Evolutionary conservation across 2,888 invertebrate genomes (phyloP).

Genomic region (Troglohyphantes excavatus): DNA sequence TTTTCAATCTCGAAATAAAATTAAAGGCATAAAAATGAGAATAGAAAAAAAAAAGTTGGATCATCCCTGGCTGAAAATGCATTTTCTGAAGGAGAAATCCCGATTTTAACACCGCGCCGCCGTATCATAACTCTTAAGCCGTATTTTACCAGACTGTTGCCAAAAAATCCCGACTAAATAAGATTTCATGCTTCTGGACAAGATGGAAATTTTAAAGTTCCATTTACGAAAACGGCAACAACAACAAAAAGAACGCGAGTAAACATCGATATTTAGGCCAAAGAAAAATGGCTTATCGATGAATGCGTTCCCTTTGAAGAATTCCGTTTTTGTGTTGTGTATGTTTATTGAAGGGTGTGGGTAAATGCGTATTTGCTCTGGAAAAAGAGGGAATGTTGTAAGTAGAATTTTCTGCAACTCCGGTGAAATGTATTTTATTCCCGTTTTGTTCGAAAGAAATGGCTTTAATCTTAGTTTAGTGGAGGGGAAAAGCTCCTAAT

Average conservation of each 20-base stretch:
- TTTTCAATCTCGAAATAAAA: slow-evolving; percentile 52
- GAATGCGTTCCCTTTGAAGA: slow-evolving; percentile 22
- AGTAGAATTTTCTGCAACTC: slow-evolving; percentile 26
- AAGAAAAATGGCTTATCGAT: slow-evolving; percentile 65
- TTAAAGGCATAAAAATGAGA: slow-evolving; percentile 22
- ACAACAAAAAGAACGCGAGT: slow-evolving; percentile 17
- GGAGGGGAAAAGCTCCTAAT: slow-evolving; percentile 14
- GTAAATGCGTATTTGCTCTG: slow-evolving; percentile 47
- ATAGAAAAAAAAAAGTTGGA: not conserved
- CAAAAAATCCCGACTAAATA: slow-evolving; percentile 51
- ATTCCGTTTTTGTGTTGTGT: slow-evolving; percentile 12
- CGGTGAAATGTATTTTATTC: slow-evolving; percentile 6
- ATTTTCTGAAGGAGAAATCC: slow-evolving; percentile 31
- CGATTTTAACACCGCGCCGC: slow-evolving; percentile 16
- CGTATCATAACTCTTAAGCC: slow-evolving; percentile 44
- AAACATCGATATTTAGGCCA: slow-evolving; percentile 55
- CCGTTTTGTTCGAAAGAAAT: not conserved
- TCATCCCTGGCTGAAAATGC: not conserved
- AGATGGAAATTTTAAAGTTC: slow-evolving; percentile 64
- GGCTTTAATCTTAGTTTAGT: not conserved
- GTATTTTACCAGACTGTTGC: slow-evolving; percentile 4
- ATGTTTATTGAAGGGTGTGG: slow-evolving; percentile 26
- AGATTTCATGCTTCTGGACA: slow-evolving; percentile 55
- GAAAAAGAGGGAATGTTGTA: not conserved
- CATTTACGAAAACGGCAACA: slow-evolving; percentile 51